Percentiles rank a stretch among this genome's conserved stretches.
Conservation (phyloP, 2,888 invertebrate species). For the Argyresthia goedartella region DNA sequence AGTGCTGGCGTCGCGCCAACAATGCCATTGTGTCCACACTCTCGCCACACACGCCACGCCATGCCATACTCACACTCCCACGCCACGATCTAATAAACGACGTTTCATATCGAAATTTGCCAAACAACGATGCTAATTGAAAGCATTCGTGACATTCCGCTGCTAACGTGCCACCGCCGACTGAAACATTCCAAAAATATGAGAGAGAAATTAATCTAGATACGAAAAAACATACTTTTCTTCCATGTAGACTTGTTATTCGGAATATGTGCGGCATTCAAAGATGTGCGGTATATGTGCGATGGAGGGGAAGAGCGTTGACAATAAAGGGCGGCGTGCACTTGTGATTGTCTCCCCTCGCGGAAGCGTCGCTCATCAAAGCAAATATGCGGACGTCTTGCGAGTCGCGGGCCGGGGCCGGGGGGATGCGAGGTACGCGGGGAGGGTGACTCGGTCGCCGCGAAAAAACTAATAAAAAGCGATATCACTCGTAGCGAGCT, state of each 20-base stretch:
- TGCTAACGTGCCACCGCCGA: constrained; percentile 22
- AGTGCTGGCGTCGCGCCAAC: constrained; percentile 27
- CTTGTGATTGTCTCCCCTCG: too few species aligned
- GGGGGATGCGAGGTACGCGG: constrained; percentile 13
- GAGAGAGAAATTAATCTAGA: constrained; percentile 15
- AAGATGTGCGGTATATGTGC: constrained; percentile 15
- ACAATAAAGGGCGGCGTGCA: constrained; percentile 1
- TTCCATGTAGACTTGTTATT: constrained; percentile 30
- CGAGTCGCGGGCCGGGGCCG: constrained; percentile 8
- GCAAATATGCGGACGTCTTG: constrained; percentile 31
- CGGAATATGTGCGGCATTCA: constrained; percentile 22
- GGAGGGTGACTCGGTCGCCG: constrained; percentile 36
- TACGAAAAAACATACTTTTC: constrained; percentile 17
- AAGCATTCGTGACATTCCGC: constrained; percentile 31
- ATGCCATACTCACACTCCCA: constrained; percentile 9
- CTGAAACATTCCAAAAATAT: constrained; percentile 18
- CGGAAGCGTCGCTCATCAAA: constrained; percentile 26
- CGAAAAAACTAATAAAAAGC: constrained; percentile 64
- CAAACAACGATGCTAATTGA: constrained; percentile 42
- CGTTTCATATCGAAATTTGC: constrained; percentile 39
- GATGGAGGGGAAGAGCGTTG: constrained; percentile 11
- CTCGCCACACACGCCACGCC: constrained; percentile 4
- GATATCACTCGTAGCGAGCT: constrained; percentile 35
- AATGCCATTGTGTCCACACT: constrained; percentile 18
- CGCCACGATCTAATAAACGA: constrained; percentile 32